A percentile compares a stretch with the other conserved stretches of the same genome.
These are phyloP conservation scores for Drosophila sp. DNA, from an alignment of 1,140 invertebrate species.

Conservation along the genomic window DNA sequence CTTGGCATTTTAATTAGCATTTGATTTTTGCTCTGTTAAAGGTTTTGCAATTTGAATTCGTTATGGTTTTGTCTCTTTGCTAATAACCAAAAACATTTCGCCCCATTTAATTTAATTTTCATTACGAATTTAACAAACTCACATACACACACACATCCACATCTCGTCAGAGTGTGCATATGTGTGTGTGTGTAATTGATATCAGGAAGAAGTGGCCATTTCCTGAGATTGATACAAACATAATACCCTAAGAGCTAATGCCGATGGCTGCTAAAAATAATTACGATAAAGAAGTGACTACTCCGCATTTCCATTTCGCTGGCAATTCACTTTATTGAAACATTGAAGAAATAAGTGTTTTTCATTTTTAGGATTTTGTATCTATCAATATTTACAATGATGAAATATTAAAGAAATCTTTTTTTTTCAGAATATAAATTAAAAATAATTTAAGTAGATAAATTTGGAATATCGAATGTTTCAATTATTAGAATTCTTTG, in stretches of 20 bases:
- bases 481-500: no score
- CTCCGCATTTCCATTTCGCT: neutral
- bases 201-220: neutral
- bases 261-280: neutral
- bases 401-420: no score
- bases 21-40: slow-evolving; percentile 25
- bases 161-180: neutral
- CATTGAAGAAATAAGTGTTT: no score
- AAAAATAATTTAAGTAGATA: no score
- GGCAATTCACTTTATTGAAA: neutral
- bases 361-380: no score
- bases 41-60: slow-evolving; percentile 42
- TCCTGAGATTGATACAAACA: neutral
- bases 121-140: slow-evolving; percentile 27
- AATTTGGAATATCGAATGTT: no score
- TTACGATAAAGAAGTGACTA: neutral
- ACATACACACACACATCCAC: neutral
- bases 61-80: slow-evolving; percentile 34
- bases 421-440: no score
- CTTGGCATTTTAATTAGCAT: slow-evolving; percentile 48
- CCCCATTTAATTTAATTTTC: slow-evolving; percentile 44
- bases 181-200: neutral
- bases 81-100: slow-evolving; percentile 38
- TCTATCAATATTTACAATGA: no score
- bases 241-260: slow-evolving; percentile 9